Base-by-base conservation (phyloP, 1,140 invertebrate species). In the Papilio aristodemus region DNA sequence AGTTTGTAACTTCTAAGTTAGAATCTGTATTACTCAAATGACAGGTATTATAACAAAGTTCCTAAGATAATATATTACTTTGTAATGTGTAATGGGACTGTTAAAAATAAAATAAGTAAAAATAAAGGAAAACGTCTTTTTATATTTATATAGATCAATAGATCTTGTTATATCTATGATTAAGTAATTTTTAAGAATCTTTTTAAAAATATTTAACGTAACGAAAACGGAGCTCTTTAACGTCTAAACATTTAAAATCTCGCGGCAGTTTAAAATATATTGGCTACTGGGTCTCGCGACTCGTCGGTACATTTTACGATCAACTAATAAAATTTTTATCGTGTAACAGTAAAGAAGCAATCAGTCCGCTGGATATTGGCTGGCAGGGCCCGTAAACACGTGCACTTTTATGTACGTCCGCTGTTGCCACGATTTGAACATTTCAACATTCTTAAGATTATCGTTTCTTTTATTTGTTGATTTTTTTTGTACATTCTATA, bases 301-400 rank as follows among this genome's bases (percentile, higher is more conserved):
- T 87, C 84, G 81, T 85, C 85, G 78, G 88, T 86, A 89, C 84
- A 87, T 83, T 91, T 91, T 91, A 89, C 80, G 84, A 78, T 77
- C 83, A 82, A 80, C 83, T 85, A 89, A 89, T 91, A 91, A 91
- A 91, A 86, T 73, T 86, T 89, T 91, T 91, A 91, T 89, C 80
- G 86, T 91, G 89, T 91, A 89, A 90, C 89, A 87, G 85, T 89
- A 91, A 91, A 91, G 89, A 89, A 89, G 89, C 89, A 91, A 91
- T 91, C 89, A 87, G 86, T 88, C 85, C 78, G 81, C 80, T 73
- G 83, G 83, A 87, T 91, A 89, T 91, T 89, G 87, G 86, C 79
- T 81, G 83, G 84, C 78, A 81, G 79, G 78, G 81, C 87, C 75
- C 79, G 85, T 91, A 91, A 89, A 91, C 87, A 91, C 83, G 86